These are phyloP conservation scores for Drosophila pruinosa DNA, from an alignment of 1,140 invertebrate species.

Conservation along the genomic window DNA sequence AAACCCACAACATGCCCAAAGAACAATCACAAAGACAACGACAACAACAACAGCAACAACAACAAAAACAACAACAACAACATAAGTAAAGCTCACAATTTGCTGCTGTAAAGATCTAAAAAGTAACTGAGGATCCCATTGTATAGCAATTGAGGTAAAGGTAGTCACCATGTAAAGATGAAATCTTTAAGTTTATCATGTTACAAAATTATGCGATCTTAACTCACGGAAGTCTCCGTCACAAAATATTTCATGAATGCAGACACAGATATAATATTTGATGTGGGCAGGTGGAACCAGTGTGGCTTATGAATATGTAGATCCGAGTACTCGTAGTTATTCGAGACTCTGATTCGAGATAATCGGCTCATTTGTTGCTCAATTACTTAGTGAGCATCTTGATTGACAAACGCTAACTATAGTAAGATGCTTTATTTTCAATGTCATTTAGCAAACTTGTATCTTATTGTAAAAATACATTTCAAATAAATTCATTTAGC, in stretches of 20 bases:
- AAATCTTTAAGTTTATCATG: conserved; percentile 12
- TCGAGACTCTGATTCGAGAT: not conserved
- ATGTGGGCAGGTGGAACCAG: not conserved
- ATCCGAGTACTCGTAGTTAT: not conserved
- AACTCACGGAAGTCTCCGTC: conserved; percentile 23
- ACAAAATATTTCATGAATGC: not conserved
- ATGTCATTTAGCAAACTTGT: no score
- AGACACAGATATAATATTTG: not conserved
- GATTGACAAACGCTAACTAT: no score
- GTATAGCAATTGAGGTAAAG: conserved; percentile 27
- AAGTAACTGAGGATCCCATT: conserved; percentile 27
- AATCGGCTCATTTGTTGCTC: not conserved
- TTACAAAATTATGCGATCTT: conserved; percentile 18
- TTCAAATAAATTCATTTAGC: no score
- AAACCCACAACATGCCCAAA: conserved; percentile 42
- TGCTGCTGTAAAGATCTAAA: conserved; percentile 5
- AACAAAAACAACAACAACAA: not conserved
- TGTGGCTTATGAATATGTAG: not conserved
- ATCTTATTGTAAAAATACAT: no score
- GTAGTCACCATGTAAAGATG: conserved; percentile 5
- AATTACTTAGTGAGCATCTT: not conserved
- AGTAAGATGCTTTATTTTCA: not conserved
- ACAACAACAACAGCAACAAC: not conserved
- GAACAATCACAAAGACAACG: conserved; percentile 26
- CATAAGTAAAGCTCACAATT: conserved; percentile 31